Evolutionary conservation across 1,140 invertebrate genomes (phyloP).

Genomic region (Drosophila burlai): DNA sequence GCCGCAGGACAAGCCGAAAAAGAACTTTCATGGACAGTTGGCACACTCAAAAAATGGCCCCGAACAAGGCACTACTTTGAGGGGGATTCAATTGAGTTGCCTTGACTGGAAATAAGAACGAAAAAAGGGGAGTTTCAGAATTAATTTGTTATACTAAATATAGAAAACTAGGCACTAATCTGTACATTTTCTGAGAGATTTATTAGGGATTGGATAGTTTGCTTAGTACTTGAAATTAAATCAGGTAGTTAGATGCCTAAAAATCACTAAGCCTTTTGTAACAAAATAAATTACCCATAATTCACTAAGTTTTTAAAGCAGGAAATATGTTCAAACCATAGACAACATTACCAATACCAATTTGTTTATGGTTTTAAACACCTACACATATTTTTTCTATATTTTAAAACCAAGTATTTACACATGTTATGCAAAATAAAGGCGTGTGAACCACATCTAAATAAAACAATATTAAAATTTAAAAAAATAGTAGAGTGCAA

Average conservation of each 20-base stretch:
- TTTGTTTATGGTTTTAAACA: too few relatives aligned
- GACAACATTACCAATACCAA: too few relatives aligned
- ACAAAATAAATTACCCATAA: neutral
- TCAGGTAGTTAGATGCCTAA: accelerated
- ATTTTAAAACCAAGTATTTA: too few relatives aligned
- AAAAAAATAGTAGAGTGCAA: too few relatives aligned
- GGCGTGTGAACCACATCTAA: neutral
- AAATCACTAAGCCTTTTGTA: neutral
- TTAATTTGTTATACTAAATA: neutral
- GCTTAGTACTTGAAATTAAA: neutral
- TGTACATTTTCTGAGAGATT: neutral
- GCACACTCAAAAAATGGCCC: neutral
- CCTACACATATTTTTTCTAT: too few relatives aligned
- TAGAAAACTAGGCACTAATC: neutral
- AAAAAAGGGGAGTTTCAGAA: neutral
- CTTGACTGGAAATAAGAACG: neutral
- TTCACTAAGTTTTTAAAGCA: too few relatives aligned
- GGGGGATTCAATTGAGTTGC: conserved; percentile 1
- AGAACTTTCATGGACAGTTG: conserved; percentile 10
- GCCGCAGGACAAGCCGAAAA: conserved; percentile 2
- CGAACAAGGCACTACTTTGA: neutral
- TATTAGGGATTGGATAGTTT: neutral
- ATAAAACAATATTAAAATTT: neutral
- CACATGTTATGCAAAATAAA: too few relatives aligned
- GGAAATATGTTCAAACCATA: too few relatives aligned